phyloP scores from a whole-genome alignment of 2,797 vertebrate genomes.

The Eremophila alpestris region DNA sequence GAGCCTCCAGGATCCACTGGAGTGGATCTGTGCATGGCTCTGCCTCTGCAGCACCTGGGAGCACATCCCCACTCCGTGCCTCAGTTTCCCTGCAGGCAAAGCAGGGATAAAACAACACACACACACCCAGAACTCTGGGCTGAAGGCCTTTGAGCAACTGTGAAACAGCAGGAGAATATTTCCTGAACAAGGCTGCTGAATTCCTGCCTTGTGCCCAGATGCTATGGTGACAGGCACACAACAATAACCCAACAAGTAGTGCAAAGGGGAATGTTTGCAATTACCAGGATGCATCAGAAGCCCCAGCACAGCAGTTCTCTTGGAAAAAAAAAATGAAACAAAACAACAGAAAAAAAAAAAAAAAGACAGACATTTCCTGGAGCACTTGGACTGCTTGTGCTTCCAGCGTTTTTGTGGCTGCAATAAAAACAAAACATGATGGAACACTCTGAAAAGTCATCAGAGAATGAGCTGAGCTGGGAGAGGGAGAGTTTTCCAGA shows the following conservation, averaged over 20 bases:
- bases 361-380: constrained; percentile 43
- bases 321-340: neutral
- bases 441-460: neutral
- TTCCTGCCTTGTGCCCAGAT: constrained; percentile 38
- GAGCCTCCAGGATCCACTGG: neutral
- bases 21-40: neutral
- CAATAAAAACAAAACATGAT: constrained; percentile 23
- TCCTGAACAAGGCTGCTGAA: neutral
- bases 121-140: neutral
- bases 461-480: neutral
- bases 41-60: neutral
- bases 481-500: neutral
- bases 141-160: neutral
- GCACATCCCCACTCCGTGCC: neutral
- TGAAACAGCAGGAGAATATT: neutral
- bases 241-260: constrained; percentile 3
- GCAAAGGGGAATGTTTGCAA: constrained; percentile 39
- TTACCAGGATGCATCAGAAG: constrained; percentile 30
- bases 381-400: constrained; percentile 7
- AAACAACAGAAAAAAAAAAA: neutral
- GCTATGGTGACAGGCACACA: constrained; percentile 50
- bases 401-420: constrained; percentile 37
- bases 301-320: constrained; percentile 43
- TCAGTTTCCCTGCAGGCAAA: neutral
- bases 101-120: neutral